Conservation (phyloP, 2,888 invertebrate genomes). For the Lasioglossum morio region DNA sequence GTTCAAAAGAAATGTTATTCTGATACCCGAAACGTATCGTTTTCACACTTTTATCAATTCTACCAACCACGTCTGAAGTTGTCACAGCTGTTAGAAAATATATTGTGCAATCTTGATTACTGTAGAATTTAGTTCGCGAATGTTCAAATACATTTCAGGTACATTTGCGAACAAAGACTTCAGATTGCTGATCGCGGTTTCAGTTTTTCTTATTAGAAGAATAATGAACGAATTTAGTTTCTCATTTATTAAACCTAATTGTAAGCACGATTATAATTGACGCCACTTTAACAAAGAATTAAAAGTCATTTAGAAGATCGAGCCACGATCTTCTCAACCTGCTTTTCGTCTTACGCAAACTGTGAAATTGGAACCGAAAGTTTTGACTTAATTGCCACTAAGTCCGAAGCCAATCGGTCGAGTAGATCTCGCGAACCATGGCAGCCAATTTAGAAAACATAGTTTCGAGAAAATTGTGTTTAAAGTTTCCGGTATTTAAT, state of each 20-base stretch:
- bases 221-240: not conserved
- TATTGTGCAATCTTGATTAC: not conserved
- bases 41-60: not conserved
- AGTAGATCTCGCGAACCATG: not conserved
- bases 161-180: not conserved
- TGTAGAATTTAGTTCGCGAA: too few species aligned
- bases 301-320: not conserved
- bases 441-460: constrained; percentile 1
- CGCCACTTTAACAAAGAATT: not conserved
- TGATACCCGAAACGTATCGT: not conserved
- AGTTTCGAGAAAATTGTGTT: not conserved
- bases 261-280: too few species aligned
- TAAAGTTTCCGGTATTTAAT: not conserved
- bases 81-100: not conserved
- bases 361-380: not conserved
- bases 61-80: not conserved
- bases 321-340: not conserved
- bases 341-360: not conserved
- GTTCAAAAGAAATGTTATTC: not conserved
- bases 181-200: too few species aligned
- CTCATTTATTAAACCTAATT: not conserved
- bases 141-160: too few species aligned
- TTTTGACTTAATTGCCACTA: not conserved
- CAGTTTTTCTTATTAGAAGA: too few species aligned
- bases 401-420: not conserved